A percentile compares a stretch with the other conserved stretches of the same genome.
These are phyloP conservation scores for Acrobasis suavella DNA, from an alignment of 2,888 invertebrate species.

Conservation along the genomic window DNA sequence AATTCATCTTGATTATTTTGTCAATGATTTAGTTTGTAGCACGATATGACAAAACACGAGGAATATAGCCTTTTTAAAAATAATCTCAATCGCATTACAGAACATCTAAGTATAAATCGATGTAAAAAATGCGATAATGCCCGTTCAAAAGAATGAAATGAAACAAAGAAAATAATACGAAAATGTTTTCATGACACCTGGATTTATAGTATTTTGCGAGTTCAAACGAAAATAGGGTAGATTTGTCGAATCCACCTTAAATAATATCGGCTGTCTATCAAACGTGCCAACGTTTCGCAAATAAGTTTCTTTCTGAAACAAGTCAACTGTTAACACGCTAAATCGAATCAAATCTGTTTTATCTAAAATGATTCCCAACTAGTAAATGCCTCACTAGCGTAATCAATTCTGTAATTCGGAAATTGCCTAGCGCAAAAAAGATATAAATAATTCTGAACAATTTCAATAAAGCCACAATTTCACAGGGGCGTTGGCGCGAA, in stretches of 20 bases:
- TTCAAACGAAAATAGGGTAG: slow-evolving; percentile 17
- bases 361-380: background rate
- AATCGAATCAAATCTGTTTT: background rate
- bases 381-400: background rate
- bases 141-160: background rate
- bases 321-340: slow-evolving; percentile 1
- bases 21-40: background rate
- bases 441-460: slow-evolving; percentile 69
- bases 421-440: slow-evolving; percentile 45
- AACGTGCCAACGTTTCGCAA: slow-evolving; percentile 9
- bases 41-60: background rate
- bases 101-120: background rate
- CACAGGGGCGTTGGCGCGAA: slow-evolving; percentile 76
- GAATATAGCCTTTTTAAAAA: background rate
- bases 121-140: slow-evolving; percentile 1
- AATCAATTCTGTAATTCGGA: slow-evolving; percentile 36
- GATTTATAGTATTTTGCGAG: slow-evolving; percentile 9
- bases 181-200: slow-evolving; percentile 13
- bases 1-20: background rate
- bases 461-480: slow-evolving; percentile 80
- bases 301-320: slow-evolving; percentile 24
- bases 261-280: slow-evolving; percentile 14
- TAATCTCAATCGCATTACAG: background rate
- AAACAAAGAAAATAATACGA: background rate
- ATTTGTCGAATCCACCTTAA: slow-evolving; percentile 13